Conservation (phyloP, 2,797 vertebrate species). For the Champsocephalus gunnari region DNA sequence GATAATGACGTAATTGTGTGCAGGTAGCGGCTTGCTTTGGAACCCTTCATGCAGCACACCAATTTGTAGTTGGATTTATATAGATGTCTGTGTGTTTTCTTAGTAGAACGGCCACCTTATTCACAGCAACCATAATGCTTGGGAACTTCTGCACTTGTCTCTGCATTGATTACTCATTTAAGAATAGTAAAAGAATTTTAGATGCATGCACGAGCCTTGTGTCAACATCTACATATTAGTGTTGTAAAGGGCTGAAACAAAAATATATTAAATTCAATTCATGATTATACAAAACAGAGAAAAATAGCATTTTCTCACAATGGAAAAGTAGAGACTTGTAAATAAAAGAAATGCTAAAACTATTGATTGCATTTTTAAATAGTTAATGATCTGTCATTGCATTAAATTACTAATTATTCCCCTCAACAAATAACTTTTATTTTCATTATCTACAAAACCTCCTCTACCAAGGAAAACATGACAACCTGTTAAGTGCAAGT, state of each 20-base stretch:
- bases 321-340: background rate
- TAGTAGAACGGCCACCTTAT: background rate
- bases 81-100: conserved; percentile 18
- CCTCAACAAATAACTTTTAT: background rate
- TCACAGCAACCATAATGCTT: background rate
- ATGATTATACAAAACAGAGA: background rate
- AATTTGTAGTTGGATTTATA: background rate
- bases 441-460: background rate
- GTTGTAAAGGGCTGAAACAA: background rate
- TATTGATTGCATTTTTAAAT: background rate
- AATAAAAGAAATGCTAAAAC: background rate
- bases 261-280: background rate
- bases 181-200: background rate
- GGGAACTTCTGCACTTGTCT: conserved; percentile 9
- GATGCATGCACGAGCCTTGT: background rate
- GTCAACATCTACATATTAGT: background rate
- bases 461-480: background rate
- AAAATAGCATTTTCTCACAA: background rate
- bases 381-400: background rate
- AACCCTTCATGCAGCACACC: conserved; percentile 35
- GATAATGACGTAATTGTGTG: conserved; percentile 10
- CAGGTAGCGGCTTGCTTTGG: conserved; percentile 54
- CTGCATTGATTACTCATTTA: conserved; percentile 3
- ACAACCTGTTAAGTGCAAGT: background rate
- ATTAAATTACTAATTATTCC: background rate